Base-by-base conservation (phyloP, 2,113 vertebrate genomes). In the Gnathonemus longibarbis region DNA sequence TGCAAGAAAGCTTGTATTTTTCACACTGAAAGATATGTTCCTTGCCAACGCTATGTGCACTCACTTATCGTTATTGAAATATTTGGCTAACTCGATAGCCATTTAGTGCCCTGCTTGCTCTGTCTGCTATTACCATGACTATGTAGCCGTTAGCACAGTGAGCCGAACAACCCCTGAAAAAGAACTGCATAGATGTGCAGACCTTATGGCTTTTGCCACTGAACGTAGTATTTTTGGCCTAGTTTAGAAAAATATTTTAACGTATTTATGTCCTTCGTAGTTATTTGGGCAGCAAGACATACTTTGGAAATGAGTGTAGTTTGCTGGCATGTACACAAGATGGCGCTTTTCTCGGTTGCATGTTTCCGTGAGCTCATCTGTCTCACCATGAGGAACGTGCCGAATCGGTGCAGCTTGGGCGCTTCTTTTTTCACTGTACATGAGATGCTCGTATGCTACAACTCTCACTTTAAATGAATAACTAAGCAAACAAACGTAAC, bases 341-440 rank as follows among this genome's bases (percentile, higher is more conserved):
- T 19, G 88, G 66, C 27, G 70, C 45, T 80, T 66, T 50, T 80
- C 13, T 13, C 39, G 35, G 3, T 17, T n/a, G 8, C 13, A 45
- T 39, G 10, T 46, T 27, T 87, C 58, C 13, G 27, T 13, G 15
- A 31, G 42, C 58, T 39, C 13, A 3, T 49, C 17, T 74, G 62
- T 45, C 45, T 35, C 46, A n/a, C 62, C 88, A 89, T 89, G 46
- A 89, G 31, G 66, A 77, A 89, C 88, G 88, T 89, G 88, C 66
- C 31, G 39, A 8, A 5, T 56, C 39, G 56, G 35, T 24, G 88
- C 58, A 31, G 35, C 46, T 13, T 53, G 42, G 45, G 56, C 53
- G 5, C n/a, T 17, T 45, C 46, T 13, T 66, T 19, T 24, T 80
- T 19, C 13, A 1, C 48, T 24, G 62, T 35, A 13, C 66, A 45